Evolutionary conservation across 2,888 invertebrate species (phyloP).

Genomic region (Tethea ocularis): DNA sequence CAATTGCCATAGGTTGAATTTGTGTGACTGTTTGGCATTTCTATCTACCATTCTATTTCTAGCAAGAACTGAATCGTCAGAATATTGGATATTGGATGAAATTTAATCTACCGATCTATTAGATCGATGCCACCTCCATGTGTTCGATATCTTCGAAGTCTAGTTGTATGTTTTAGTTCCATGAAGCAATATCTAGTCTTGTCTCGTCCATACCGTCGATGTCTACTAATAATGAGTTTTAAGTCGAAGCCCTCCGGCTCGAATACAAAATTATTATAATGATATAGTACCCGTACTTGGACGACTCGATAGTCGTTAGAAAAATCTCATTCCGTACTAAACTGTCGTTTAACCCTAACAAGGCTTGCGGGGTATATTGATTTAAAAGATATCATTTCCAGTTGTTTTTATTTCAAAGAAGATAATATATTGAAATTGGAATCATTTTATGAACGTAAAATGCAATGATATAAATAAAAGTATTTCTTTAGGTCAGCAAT

Average conservation of each 20-base stretch:
- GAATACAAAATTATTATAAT: conserved; percentile 42
- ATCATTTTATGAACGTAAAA: no score
- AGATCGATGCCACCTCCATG: not conserved
- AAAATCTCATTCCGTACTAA: conserved; percentile 17
- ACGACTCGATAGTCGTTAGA: conserved; percentile 17
- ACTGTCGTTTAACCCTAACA: conserved; percentile 1
- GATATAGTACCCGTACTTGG: conserved; percentile 10
- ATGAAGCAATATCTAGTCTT: not conserved
- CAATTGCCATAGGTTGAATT: no score
- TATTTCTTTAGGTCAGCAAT: not conserved
- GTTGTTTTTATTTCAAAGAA: no score
- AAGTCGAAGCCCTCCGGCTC: conserved; percentile 29
- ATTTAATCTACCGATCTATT: no score
- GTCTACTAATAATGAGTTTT: conserved; percentile 47
- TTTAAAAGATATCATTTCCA: no score
- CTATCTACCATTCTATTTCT: no score
- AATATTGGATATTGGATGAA: no score
- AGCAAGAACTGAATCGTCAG: no score
- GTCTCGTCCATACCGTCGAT: conserved; percentile 23
- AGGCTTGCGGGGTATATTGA: not conserved
- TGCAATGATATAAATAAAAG: not conserved
- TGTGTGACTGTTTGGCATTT: no score
- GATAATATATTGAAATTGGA: no score
- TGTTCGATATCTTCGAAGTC: no score
- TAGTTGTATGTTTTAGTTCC: conserved; percentile 23